Conservation (phyloP, 2,797 vertebrate genomes). For the Chaetophractus vellerosus region DNA sequence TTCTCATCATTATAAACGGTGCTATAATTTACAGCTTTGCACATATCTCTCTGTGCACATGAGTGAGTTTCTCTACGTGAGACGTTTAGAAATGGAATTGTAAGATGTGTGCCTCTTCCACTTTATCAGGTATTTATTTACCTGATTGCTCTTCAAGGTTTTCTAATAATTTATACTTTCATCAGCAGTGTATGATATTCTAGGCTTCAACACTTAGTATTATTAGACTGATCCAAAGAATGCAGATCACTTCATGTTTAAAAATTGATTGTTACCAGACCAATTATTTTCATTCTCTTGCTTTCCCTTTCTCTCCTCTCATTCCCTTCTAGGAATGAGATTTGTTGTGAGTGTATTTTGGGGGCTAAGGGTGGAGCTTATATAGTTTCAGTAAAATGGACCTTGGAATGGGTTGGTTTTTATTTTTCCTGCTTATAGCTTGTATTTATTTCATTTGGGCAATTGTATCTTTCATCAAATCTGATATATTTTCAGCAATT, state of each 20-base stretch:
- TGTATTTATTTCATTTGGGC: not conserved
- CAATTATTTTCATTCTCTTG: not conserved
- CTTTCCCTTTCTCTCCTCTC: not conserved
- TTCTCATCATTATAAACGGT: no score
- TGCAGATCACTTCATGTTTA: not conserved
- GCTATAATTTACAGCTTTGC: no score
- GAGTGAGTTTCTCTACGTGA: no score
- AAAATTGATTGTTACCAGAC: not conserved
- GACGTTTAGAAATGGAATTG: no score
- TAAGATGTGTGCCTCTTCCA: no score
- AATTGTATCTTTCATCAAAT: not conserved
- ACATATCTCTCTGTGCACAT: no score
- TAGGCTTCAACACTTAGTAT: not conserved
- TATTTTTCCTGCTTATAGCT: not conserved
- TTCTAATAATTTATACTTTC: not conserved
- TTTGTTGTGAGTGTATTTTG: not conserved
- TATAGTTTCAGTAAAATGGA: not conserved
- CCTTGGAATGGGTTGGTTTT: not conserved
- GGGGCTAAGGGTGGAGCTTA: not conserved
- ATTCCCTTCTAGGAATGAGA: not conserved
- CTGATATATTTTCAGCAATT: not conserved
- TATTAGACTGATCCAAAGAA: not conserved
- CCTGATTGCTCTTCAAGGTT: no score
- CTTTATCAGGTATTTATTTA: no score
- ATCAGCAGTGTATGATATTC: not conserved